These are phyloP conservation scores for Leptogaster cylindrica DNA, from an alignment of 2,888 invertebrate genomes.

Conservation along the genomic window DNA sequence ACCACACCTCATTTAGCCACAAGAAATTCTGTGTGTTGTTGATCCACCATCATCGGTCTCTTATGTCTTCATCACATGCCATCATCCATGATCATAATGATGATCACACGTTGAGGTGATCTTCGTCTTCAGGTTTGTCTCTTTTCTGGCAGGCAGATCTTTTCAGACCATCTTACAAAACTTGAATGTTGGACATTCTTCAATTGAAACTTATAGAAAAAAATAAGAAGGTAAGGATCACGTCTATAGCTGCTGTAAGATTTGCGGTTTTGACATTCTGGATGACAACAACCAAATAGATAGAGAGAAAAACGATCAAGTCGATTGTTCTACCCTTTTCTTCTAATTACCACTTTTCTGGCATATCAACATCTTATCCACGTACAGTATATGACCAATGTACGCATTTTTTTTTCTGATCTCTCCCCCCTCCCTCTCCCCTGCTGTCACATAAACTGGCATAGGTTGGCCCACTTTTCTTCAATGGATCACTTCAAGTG, in stretches of 20 bases:
- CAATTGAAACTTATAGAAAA: slow-evolving; percentile 15
- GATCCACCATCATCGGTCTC: not conserved
- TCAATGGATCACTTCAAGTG: slow-evolving; percentile 9
- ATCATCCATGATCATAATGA: not conserved
- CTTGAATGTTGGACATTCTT: slow-evolving; percentile 2
- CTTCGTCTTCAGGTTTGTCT: slow-evolving; percentile 6
- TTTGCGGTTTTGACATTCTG: slow-evolving; percentile 24
- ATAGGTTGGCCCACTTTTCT: slow-evolving; percentile 23
- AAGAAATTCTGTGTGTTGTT: slow-evolving; percentile 8
- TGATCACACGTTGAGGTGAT: not conserved
- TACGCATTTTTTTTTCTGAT: slow-evolving; percentile 30
- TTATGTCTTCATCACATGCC: not conserved
- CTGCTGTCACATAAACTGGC: slow-evolving; percentile 13
- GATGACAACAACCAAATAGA: too few species aligned
- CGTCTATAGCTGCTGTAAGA: not conserved
- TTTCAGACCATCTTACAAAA: not conserved
- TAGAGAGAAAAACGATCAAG: too few species aligned
- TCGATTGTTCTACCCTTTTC: too few species aligned
- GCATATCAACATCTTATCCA: slow-evolving; percentile 6
- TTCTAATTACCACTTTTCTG: too few species aligned
- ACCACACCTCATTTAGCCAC: slow-evolving; percentile 30
- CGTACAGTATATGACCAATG: slow-evolving; percentile 18
- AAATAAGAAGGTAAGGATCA: slow-evolving; percentile 23
- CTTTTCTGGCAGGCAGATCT: not conserved
- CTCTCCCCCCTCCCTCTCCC: too few species aligned